Percentiles rank a stretch among this genome's conserved stretches.
These are phyloP conservation scores for Drosophila kokeensis DNA, from an alignment of 2,888 invertebrate species.

Conservation along the genomic window DNA sequence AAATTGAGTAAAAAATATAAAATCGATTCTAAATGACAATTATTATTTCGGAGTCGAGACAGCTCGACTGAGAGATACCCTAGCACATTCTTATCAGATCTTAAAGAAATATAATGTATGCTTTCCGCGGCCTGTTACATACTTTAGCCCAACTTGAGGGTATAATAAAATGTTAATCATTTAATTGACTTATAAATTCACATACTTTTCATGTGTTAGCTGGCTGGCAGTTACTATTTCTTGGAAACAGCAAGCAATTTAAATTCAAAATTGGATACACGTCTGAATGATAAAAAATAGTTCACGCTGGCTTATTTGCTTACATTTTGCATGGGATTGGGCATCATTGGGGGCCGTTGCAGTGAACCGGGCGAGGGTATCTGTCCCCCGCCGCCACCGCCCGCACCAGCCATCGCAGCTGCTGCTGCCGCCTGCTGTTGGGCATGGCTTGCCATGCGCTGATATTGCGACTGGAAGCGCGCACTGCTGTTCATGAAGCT, in stretches of 20 bases:
- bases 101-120: neutral
- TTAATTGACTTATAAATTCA: neutral
- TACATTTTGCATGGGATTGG: constrained; percentile 85
- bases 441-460: constrained; percentile 86
- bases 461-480: constrained; percentile 83
- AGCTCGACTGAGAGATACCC: neutral
- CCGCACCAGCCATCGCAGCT: constrained; percentile 83
- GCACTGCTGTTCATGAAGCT: constrained; percentile 85
- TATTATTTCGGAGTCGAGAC: neutral
- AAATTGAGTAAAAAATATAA: neutral
- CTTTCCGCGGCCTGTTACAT: neutral
- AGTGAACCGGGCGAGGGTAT: constrained; percentile 83
- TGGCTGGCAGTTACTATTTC: neutral
- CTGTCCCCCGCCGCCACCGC: constrained; percentile 77
- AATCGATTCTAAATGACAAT: neutral
- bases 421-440: constrained; percentile 86
- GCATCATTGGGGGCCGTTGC: constrained; percentile 83
- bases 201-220: neutral
- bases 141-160: too few relatives aligned
- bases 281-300: neutral
- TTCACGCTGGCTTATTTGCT: constrained; percentile 34
- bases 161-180: neutral
- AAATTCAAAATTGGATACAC: neutral
- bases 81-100: neutral
- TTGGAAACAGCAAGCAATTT: neutral